A percentile compares a stretch with the other conserved stretches of the same genome.
Evolutionary conservation across 2,113 vertebrate genomes (phyloP).

Genomic region (Centropus unirufus): DNA sequence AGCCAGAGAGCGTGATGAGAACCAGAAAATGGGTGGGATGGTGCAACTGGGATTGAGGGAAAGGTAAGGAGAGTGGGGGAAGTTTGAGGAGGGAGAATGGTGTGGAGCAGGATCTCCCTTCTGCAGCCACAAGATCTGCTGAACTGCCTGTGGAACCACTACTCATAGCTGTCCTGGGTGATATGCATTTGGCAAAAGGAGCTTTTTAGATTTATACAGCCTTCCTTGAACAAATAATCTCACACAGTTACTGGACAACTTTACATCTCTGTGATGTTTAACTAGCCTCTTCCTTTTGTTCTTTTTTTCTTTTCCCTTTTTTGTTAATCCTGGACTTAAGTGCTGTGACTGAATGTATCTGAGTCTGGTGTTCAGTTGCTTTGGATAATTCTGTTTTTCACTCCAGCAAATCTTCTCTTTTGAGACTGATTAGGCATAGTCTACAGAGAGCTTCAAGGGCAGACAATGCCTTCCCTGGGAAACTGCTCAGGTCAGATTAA

Average conservation of each 20-base stretch:
- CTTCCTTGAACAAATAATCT: neutral
- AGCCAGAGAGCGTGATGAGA: neutral
- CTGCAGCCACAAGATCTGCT: neutral
- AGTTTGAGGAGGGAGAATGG: neutral
- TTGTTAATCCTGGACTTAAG: neutral
- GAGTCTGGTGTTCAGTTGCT: neutral
- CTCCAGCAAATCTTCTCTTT: neutral
- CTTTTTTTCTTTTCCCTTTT: neutral
- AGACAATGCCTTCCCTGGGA: neutral
- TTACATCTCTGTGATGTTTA: neutral
- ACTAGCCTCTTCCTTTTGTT: neutral
- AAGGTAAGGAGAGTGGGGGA: neutral
- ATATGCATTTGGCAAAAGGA: neutral
- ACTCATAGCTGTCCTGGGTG: neutral
- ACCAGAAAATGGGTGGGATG: neutral
- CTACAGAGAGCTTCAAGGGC: neutral
- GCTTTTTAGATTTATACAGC: neutral
- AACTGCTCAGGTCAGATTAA: neutral
- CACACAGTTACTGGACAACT: neutral
- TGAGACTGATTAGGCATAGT: neutral
- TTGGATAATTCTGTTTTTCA: neutral
- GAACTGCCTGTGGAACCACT: neutral
- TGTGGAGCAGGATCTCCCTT: neutral
- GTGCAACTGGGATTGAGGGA: neutral
- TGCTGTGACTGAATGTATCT: neutral